Conservation (phyloP, 2,113 vertebrate genomes). For the Cochlearius cochlearius region DNA sequence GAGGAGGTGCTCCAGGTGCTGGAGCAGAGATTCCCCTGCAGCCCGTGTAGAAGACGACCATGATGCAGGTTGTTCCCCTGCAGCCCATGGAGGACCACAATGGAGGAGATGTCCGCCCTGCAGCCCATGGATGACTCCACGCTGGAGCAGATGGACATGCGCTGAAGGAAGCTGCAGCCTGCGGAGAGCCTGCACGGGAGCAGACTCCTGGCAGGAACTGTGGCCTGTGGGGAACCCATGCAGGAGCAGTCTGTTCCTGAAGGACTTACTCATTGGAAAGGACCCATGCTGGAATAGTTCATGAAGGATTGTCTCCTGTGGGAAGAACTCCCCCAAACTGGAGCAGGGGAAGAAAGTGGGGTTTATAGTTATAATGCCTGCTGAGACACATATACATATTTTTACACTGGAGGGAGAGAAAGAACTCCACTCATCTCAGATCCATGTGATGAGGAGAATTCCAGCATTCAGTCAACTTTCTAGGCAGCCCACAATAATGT, state of each 20-base stretch:
- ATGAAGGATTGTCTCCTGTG: neutral
- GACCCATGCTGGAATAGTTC: neutral
- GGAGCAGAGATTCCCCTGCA: neutral
- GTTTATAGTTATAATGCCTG: neutral
- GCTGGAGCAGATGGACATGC: accelerated
- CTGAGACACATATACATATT: neutral
- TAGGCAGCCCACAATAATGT: neutral
- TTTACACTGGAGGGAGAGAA: neutral
- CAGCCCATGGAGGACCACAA: accelerated
- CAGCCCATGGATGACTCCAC: neutral
- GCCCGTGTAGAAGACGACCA: neutral
- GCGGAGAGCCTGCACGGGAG: neutral
- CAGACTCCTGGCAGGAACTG: neutral
- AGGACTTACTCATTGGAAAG: neutral
- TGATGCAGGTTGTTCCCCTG: neutral
- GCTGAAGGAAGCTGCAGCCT: neutral
- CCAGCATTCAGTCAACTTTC: neutral
- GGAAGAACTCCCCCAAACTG: neutral
- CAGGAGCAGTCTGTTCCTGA: neutral
- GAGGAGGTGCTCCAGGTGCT: neutral
- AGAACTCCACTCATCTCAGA: neutral
- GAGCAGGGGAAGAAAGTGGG: neutral
- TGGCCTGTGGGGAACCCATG: neutral
- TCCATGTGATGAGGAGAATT: neutral
- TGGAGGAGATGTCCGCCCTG: neutral